Evolutionary conservation across 1,140 invertebrate species (phyloP).

Genomic region (Atta texana): DNA sequence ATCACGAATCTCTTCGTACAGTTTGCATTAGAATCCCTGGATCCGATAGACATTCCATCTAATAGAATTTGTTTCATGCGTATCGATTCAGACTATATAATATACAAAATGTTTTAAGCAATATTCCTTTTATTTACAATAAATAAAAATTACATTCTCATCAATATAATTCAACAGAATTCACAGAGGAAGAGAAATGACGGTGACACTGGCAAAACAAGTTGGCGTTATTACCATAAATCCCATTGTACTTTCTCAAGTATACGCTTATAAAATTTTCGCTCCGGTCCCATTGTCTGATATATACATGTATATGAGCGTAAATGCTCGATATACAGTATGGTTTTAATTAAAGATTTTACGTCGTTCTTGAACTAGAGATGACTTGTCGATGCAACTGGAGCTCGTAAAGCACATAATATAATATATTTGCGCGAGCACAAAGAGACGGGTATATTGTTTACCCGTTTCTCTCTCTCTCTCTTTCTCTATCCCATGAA

Average conservation of each 20-base stretch:
- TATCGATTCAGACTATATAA: conserved; percentile 46
- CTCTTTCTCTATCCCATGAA: background rate
- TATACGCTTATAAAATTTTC: conserved; percentile 78
- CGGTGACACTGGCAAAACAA: conserved; percentile 76
- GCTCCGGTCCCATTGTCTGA: conserved; percentile 80
- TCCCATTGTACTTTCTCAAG: conserved; percentile 58
- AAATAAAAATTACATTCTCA: conserved; percentile 85
- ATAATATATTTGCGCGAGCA: conserved; percentile 11
- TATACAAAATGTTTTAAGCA: conserved; percentile 77
- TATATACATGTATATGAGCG: conserved; percentile 70
- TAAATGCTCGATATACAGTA: conserved; percentile 55
- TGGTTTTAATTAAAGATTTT: conserved; percentile 68
- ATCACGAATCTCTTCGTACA: conserved; percentile 21
- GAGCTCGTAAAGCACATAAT: conserved; percentile 27
- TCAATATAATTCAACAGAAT: conserved; percentile 81
- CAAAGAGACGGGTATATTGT: conserved; percentile 13
- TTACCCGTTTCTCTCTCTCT: background rate
- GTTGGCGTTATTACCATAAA: conserved; percentile 75
- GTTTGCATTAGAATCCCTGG: conserved; percentile 26
- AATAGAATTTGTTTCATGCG: background rate
- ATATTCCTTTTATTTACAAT: conserved; percentile 85
- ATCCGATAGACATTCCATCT: background rate
- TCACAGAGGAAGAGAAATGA: conserved; percentile 79
- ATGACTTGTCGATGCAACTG: conserved; percentile 27
- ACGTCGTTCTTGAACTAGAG: background rate